Evolutionary conservation across 2,888 invertebrate species (phyloP), one percentile per base, ranked within the genome.

Genomic region (Dolichopus griseipennis): DNA sequence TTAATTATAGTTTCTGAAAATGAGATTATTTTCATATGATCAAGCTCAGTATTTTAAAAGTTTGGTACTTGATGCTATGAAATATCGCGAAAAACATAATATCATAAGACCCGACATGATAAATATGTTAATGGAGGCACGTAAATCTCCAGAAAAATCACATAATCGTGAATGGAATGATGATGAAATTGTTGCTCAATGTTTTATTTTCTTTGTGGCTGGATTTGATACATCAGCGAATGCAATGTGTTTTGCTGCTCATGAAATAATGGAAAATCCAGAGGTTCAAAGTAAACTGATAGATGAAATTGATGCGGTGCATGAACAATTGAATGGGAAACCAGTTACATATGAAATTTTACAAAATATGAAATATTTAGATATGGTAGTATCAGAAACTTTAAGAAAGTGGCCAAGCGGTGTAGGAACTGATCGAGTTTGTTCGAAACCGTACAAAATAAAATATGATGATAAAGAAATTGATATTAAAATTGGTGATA

Each of bases 191-290:
- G 83, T 85, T 0, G 85, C 86, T 0, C 87, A 87, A 77, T 83
- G 83, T 21, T 80, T 85, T 7, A 69, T 85, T 0, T 86, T 86
- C 76, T 84, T 86, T 73, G 75, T 85, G 27, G 86, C 85, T 27
- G 86, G 86, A 0, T 86, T 85, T 37, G 85, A 86, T 0, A 76
- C 77, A 0, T 74, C 27, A 4, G 27, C 81, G 0, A 73, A 76
- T 5, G 67, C 81, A 0, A 82, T 85, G 79, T 76, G 83, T 0
- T 86, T 87, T 70, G 74, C 83, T 0, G 76, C 85, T 0, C 82
- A 86, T 64, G 87, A 88, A 75, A 73, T 88, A 33, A 85, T 86
- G 37, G 67, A 84, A 4, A 83, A 88, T 77, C 83, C 84, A 22
- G 86, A 87, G 0, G 76, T 86, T 0, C 88, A 88, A 75, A 80